These are phyloP conservation scores for Drosophila pectinifera DNA, from an alignment of 1,140 invertebrate species.

Conservation along the genomic window DNA sequence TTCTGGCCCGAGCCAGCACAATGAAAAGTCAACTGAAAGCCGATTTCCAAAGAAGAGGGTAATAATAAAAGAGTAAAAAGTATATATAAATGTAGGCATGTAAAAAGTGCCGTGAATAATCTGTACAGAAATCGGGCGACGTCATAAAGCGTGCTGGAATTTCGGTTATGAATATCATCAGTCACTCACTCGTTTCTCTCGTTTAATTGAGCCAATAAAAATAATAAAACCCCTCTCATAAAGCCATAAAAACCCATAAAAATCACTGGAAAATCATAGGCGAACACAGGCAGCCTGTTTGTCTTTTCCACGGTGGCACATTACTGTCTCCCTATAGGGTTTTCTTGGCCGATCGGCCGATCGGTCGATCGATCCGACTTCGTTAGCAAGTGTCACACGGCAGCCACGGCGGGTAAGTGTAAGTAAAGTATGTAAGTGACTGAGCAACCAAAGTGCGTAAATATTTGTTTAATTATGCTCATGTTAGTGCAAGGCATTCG, in stretches of 20 bases:
- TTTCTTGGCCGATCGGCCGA: slow-evolving; percentile 20
- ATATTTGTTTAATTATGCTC: slow-evolving; percentile 82
- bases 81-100: background rate
- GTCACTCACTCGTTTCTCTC: slow-evolving; percentile 44
- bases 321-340: slow-evolving; percentile 61
- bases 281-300: slow-evolving; percentile 62
- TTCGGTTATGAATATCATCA: slow-evolving; percentile 66
- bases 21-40: slow-evolving; percentile 78
- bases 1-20: slow-evolving; percentile 58
- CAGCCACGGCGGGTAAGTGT: slow-evolving; percentile 51
- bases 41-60: slow-evolving; percentile 76
- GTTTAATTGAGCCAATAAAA: slow-evolving; percentile 74
- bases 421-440: slow-evolving; percentile 55
- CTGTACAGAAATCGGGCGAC: slow-evolving; percentile 55
- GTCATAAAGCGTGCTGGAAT: slow-evolving; percentile 82
- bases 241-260: slow-evolving; percentile 68
- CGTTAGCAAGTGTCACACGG: slow-evolving; percentile 54
- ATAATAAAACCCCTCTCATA: slow-evolving; percentile 57
- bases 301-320: slow-evolving; percentile 72
- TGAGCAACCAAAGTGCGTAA: slow-evolving; percentile 72
- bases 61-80: slow-evolving; percentile 51
- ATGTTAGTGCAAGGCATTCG: slow-evolving; percentile 70
- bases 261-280: slow-evolving; percentile 57
- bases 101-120: slow-evolving; percentile 50
- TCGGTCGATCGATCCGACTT: slow-evolving; percentile 34